Percentiles rank a stretch among this genome's conserved stretches.
Evolutionary conservation across 2,797 vertebrate genomes (phyloP).

Genomic region (Spea hammondii): DNA sequence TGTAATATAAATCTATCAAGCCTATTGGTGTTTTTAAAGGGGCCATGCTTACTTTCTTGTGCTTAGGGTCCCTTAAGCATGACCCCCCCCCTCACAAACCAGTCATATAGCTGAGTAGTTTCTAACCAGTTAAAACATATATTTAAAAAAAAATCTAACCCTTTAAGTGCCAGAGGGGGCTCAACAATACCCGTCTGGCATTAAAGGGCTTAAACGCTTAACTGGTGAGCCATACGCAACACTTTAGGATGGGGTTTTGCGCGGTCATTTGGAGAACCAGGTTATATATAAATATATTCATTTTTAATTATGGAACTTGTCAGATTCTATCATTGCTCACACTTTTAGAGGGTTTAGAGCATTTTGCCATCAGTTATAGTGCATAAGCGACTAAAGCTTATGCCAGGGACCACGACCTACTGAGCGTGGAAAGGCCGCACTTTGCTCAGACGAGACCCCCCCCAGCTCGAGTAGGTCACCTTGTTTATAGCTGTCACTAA

Average conservation of each 20-base stretch:
- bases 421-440: constrained; percentile 55
- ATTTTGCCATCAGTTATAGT: constrained; percentile 59
- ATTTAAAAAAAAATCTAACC: background rate
- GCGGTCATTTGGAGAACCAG: too few species aligned
- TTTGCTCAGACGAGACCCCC: constrained; percentile 63
- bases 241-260: background rate
- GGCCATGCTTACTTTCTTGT: background rate
- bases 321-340: constrained; percentile 55
- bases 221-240: background rate
- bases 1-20: background rate
- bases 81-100: background rate
- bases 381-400: constrained; percentile 62
- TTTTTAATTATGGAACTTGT: constrained; percentile 57
- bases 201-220: background rate
- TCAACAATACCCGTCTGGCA: background rate
- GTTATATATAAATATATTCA: constrained; percentile 54
- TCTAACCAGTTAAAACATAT: background rate
- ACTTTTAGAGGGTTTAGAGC: constrained; percentile 58
- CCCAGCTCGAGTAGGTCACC: constrained; percentile 65
- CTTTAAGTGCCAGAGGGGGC: background rate
- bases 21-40: background rate
- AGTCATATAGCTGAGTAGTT: too few species aligned
- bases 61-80: background rate
- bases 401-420: constrained; percentile 74
- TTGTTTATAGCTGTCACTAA: constrained; percentile 74